Percentiles rank a stretch among this genome's conserved stretches.
Conservation (phyloP, 2,888 invertebrate species). For the Pachymerium ferrugineum region DNA sequence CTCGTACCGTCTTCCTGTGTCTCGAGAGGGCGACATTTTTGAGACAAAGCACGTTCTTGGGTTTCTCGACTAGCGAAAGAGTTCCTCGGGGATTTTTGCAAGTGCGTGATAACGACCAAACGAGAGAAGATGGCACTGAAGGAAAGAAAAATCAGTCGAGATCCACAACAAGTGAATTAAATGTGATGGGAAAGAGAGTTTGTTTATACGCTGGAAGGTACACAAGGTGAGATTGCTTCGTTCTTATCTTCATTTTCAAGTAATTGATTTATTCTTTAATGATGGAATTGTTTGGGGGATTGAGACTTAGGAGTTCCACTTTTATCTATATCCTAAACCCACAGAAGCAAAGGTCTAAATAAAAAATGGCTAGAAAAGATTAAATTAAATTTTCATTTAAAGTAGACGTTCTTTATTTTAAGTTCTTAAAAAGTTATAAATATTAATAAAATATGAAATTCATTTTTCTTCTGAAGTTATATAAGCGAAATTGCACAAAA, state of each 20-base stretch:
- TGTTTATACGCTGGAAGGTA: conserved; percentile 16
- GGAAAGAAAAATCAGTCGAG: conserved; percentile 16
- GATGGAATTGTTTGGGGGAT: background rate
- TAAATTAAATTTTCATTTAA: no score
- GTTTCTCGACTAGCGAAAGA: conserved; percentile 18
- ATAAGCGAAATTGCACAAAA: background rate
- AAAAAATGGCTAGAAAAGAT: no score
- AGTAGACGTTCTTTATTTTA: background rate
- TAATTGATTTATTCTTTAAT: conserved; percentile 27
- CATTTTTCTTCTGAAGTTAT: background rate
- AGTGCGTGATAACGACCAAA: conserved; percentile 27
- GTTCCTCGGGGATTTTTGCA: conserved; percentile 19
- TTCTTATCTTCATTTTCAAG: conserved; percentile 19
- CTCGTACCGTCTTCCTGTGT: background rate
- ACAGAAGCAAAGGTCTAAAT: background rate
- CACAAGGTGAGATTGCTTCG: conserved; percentile 20
- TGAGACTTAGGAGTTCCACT: background rate
- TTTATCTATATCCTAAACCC: background rate
- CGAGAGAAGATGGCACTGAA: conserved; percentile 15
- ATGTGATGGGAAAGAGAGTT: conserved; percentile 11
- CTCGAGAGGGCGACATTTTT: conserved; percentile 20
- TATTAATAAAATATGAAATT: background rate
- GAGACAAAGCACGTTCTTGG: conserved; percentile 6
- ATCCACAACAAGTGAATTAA: conserved; percentile 27
- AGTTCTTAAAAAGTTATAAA: background rate